Conservation (phyloP, 2,888 invertebrate species). For the Lasiommata megera region DNA sequence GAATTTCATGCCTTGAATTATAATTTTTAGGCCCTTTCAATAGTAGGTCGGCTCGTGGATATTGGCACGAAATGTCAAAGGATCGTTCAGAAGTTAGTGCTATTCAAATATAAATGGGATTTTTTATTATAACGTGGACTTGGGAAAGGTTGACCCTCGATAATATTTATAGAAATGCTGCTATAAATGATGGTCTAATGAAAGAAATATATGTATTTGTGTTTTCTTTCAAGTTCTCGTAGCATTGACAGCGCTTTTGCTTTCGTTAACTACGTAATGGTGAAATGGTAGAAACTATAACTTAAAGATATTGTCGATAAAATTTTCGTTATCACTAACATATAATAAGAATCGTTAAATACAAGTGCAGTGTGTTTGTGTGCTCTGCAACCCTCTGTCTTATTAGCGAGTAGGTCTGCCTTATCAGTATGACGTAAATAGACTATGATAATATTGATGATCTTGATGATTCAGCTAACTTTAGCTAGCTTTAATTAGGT, state of each 20-base stretch:
- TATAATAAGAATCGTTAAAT: too few relatives aligned
- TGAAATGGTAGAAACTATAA: too few relatives aligned
- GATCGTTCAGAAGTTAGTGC: slow-evolving; percentile 25
- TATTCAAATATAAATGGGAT: slow-evolving; percentile 29
- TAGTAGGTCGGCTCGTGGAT: slow-evolving; percentile 8
- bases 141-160: slow-evolving; percentile 14
- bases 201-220: neutral
- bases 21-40: slow-evolving; percentile 20
- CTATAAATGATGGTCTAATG: slow-evolving; percentile 2
- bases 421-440: too few relatives aligned
- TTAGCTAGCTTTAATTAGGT: too few relatives aligned
- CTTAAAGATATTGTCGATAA: too few relatives aligned
- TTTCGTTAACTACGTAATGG: too few relatives aligned
- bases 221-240: neutral
- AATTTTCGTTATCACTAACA: too few relatives aligned
- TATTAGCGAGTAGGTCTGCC: too few relatives aligned
- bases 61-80: slow-evolving; percentile 30
- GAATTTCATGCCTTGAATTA: slow-evolving; percentile 27
- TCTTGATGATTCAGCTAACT: too few relatives aligned
- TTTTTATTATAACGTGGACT: slow-evolving; percentile 21
- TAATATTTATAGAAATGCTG: slow-evolving; percentile 3
- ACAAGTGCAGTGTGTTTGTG: too few relatives aligned
- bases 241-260: neutral
- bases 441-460: too few relatives aligned
- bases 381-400: too few relatives aligned